Percentiles rank a stretch among this genome's conserved stretches.
Evolutionary conservation across 2,113 vertebrate genomes (phyloP).

Genomic region (Zonotrichia leucophrys): DNA sequence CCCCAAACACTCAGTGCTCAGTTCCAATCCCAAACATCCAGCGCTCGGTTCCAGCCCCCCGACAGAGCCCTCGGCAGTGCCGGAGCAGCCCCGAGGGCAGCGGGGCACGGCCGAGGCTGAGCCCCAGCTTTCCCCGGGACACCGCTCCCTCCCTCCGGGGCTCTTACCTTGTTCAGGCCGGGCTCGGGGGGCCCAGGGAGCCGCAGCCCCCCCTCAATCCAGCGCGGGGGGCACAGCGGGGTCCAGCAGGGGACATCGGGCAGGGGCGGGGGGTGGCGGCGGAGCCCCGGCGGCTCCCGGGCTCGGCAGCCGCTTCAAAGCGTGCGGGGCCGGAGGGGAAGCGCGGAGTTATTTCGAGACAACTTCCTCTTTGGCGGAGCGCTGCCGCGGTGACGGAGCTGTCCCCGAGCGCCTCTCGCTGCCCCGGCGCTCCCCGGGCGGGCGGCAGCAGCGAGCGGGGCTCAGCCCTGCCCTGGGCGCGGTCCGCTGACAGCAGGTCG

Average conservation of each 20-base stretch:
- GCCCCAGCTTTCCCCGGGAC: not conserved
- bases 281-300: not conserved
- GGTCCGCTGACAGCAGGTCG: not conserved
- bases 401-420: fast-evolving
- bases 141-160: not conserved
- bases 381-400: not conserved
- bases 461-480: not conserved
- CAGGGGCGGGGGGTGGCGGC: not conserved
- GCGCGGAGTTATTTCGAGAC: conserved; percentile 21
- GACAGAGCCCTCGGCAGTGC: not conserved
- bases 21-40: not conserved
- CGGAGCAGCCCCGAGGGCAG: not conserved
- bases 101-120: not conserved
- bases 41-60: not conserved
- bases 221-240: fast-evolving
- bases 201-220: not conserved
- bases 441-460: not conserved
- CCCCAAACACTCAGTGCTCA: no score
- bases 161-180: conserved; percentile 8
- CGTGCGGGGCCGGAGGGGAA: conserved; percentile 2
- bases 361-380: conserved; percentile 10
- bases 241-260: not conserved
- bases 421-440: fast-evolving
- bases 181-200: not conserved
- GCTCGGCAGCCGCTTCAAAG: not conserved